Conservation (phyloP, 2,888 invertebrate species). For the Orthosia cruda region DNA sequence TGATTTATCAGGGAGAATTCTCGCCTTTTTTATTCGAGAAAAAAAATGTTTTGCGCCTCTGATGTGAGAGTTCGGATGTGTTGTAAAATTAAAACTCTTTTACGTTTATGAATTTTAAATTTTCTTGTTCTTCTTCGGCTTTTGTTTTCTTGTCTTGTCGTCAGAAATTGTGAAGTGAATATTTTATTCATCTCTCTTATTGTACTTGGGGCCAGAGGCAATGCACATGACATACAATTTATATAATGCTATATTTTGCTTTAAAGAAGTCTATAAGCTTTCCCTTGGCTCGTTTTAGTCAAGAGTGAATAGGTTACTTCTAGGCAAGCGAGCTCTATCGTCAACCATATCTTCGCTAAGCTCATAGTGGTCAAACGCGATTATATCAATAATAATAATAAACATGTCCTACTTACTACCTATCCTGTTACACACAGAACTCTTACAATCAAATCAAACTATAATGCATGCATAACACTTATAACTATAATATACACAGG, state of each 20-base stretch:
- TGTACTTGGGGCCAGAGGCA: too few relatives aligned
- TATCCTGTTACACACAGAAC: too few relatives aligned
- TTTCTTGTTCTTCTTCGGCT: background rate
- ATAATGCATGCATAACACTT: background rate
- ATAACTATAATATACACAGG: too few relatives aligned
- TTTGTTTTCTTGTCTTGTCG: conserved; percentile 5
- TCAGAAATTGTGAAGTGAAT: background rate
- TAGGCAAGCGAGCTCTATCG: too few relatives aligned
- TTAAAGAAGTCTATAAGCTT: too few relatives aligned
- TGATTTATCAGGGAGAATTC: conserved; percentile 86
- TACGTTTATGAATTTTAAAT: conserved; percentile 36
- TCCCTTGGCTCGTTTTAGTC: too few relatives aligned
- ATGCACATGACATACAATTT: background rate
- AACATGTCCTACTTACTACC: too few relatives aligned
- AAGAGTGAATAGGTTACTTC: too few relatives aligned
- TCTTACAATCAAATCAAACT: background rate
- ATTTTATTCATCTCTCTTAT: background rate
- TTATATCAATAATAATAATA: too few relatives aligned
- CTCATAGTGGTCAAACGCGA: too few relatives aligned
- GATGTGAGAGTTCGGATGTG: conserved; percentile 39
- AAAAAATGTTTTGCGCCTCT: conserved; percentile 66
- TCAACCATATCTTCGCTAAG: too few relatives aligned
- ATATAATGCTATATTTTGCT: too few relatives aligned
- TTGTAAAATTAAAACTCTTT: conserved; percentile 55
- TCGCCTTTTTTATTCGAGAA: conserved; percentile 73